Conservation (phyloP, 2,888 invertebrate genomes). For the Cryptophagus acutangulus region DNA sequence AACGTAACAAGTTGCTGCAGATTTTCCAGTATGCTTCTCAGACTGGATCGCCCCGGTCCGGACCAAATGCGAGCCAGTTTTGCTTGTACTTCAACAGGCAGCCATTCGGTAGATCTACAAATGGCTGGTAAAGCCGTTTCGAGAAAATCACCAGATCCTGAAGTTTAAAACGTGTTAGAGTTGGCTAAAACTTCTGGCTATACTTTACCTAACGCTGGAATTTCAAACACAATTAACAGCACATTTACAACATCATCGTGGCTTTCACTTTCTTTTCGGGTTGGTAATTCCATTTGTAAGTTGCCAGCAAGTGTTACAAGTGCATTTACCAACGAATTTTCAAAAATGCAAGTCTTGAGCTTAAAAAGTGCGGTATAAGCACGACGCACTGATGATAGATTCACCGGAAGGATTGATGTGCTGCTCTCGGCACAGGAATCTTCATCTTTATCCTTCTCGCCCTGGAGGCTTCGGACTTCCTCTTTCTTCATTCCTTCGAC, state of each 20-base stretch:
- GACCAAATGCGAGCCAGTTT: slow-evolving; percentile 79
- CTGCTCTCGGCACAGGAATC: slow-evolving; percentile 60
- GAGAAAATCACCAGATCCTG: slow-evolving; percentile 73
- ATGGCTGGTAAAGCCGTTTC: slow-evolving; percentile 76
- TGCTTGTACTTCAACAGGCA: slow-evolving; percentile 72
- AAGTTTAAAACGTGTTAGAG: slow-evolving; percentile 14
- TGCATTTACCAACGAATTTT: slow-evolving; percentile 67
- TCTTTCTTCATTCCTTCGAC: slow-evolving; percentile 63
- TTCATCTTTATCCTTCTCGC: slow-evolving; percentile 83
- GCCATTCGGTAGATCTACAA: slow-evolving; percentile 69
- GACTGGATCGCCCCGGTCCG: slow-evolving; percentile 51
- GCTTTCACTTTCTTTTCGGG: slow-evolving; percentile 39
- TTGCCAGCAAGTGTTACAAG: slow-evolving; percentile 67
- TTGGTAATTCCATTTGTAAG: slow-evolving; percentile 63
- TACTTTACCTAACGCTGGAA: slow-evolving; percentile 45
- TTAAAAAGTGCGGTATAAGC: slow-evolving; percentile 54
- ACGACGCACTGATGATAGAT: slow-evolving; percentile 65
- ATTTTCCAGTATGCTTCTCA: slow-evolving; percentile 67
- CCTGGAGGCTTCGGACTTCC: slow-evolving; percentile 66
- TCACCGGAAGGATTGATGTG: slow-evolving; percentile 51
- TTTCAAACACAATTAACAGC: slow-evolving; percentile 46
- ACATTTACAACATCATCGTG: slow-evolving; percentile 58
- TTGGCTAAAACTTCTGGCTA: too few species aligned
- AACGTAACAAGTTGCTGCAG: slow-evolving; percentile 86
- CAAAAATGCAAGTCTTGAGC: slow-evolving; percentile 45